Evolutionary conservation across 2,113 vertebrate genomes (phyloP).

Genomic region (Odocoileus virginianus): DNA sequence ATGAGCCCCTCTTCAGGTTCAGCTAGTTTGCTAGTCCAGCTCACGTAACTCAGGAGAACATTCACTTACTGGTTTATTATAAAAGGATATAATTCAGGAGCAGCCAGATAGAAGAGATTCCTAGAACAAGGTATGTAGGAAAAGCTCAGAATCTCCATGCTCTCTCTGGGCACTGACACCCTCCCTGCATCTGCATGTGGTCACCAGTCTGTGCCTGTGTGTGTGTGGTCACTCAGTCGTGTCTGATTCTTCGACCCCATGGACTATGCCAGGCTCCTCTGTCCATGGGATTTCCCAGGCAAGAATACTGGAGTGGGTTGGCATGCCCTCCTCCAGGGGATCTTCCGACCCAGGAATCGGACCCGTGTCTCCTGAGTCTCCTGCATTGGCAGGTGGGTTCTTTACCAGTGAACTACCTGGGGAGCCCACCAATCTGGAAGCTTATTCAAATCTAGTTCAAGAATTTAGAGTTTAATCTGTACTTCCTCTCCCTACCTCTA

Average conservation of each 20-base stretch:
- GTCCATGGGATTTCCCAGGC: neutral
- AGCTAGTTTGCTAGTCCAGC: neutral
- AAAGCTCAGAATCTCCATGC: neutral
- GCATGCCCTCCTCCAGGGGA: neutral
- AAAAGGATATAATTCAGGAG: neutral
- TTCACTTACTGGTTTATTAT: neutral
- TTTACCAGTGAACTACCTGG: neutral
- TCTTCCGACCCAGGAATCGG: neutral
- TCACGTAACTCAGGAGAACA: neutral
- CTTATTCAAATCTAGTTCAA: neutral
- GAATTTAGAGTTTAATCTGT: neutral
- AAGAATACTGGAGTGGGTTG: neutral
- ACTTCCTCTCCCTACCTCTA: rapidly evolving
- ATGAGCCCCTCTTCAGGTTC: neutral
- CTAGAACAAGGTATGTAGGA: neutral
- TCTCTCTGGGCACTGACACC: neutral
- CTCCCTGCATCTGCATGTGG: neutral
- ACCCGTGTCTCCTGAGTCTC: neutral
- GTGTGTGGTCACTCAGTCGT: neutral
- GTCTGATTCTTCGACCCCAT: neutral
- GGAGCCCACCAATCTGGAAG: neutral
- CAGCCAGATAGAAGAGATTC: neutral
- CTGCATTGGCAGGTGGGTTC: neutral
- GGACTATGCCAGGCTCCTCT: neutral
- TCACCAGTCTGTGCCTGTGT: neutral